These are phyloP conservation scores for Eubasilissa regina DNA, from an alignment of 1,140 invertebrate species.

Conservation along the genomic window DNA sequence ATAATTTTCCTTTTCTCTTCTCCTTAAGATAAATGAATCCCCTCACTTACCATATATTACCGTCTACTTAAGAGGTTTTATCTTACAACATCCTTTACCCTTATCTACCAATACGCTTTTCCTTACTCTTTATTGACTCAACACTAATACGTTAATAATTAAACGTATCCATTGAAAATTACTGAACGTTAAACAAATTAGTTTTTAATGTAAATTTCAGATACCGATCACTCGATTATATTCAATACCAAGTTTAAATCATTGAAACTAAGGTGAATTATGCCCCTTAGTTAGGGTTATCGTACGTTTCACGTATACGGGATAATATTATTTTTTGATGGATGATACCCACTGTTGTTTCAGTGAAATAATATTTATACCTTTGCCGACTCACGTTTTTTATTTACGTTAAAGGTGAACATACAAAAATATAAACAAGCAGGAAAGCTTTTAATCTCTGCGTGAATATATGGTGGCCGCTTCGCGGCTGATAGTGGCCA, in stretches of 20 bases:
- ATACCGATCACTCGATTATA: constrained; percentile 37
- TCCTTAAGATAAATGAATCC: constrained; percentile 39
- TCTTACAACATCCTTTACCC: constrained; percentile 26
- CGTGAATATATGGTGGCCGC: no score
- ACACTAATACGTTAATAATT: constrained; percentile 52
- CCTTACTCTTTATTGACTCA: constrained; percentile 11
- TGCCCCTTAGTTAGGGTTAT: neutral
- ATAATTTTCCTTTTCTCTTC: constrained; percentile 23
- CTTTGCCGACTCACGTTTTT: no score
- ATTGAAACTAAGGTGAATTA: constrained; percentile 23
- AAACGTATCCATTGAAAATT: constrained; percentile 51
- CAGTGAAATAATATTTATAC: no score
- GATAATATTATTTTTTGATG: no score
- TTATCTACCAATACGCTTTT: constrained; percentile 15
- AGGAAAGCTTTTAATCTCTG: no score
- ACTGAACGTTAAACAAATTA: constrained; percentile 45
- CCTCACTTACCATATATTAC: constrained; percentile 42
- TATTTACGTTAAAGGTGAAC: no score
- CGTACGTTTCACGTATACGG: no score
- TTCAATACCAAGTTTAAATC: constrained; percentile 41
- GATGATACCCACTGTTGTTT: no score
- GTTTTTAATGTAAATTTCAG: constrained; percentile 38
- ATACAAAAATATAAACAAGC: no score
- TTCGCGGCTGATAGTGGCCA: no score
- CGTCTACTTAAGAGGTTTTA: constrained; percentile 44